Evolutionary conservation across 2,888 invertebrate genomes (phyloP).

Genomic region (Agrilus mali): DNA sequence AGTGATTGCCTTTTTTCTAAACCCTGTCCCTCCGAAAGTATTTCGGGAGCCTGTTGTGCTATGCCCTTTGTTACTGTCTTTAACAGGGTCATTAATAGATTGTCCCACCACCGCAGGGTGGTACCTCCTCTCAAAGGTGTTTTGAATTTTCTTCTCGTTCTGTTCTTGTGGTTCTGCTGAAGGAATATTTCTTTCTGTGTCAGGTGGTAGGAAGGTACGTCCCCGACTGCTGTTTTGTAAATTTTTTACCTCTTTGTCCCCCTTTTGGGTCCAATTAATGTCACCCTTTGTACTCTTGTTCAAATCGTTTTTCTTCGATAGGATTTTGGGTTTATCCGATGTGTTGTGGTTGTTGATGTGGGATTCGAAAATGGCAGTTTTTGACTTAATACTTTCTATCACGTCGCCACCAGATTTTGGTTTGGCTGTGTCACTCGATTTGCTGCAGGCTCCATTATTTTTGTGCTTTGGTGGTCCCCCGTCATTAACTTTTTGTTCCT

Average conservation of each 20-base stretch:
- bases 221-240: too few species aligned
- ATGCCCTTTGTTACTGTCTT: constrained; percentile 1
- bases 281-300: too few species aligned
- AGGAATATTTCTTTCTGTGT: too few species aligned
- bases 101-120: neutral
- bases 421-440: too few species aligned
- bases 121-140: too few species aligned
- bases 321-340: too few species aligned
- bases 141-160: too few species aligned
- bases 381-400: constrained; percentile 12
- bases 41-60: neutral
- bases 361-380: constrained; percentile 16
- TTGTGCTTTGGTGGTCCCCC: neutral
- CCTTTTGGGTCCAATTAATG: neutral
- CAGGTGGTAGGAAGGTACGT: too few species aligned
- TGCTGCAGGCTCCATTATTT: too few species aligned
- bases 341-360: constrained; percentile 8
- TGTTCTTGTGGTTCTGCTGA: too few species aligned
- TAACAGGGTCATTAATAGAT: constrained; percentile 3
- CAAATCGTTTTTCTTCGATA: too few species aligned
- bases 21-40: neutral
- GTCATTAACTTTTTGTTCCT: neutral
- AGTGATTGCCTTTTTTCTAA: neutral
- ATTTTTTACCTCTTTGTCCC: constrained; percentile 5
- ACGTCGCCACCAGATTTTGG: constrained; percentile 1